phyloP scores from a whole-genome alignment of 2,888 invertebrate species.

The Neoascia interrupta region DNA sequence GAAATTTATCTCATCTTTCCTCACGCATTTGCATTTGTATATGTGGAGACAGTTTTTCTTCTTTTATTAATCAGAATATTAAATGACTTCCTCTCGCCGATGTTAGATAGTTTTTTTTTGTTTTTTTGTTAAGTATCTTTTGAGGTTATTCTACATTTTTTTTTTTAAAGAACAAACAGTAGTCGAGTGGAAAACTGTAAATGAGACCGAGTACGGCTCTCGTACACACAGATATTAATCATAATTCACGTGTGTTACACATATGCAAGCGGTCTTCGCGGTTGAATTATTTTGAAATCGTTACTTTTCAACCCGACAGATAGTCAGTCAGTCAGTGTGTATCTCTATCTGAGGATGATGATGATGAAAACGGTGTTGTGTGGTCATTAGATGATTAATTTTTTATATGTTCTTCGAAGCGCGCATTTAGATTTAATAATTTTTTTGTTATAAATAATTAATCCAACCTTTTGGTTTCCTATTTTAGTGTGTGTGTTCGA shows the following conservation, averaged over 20 bases:
- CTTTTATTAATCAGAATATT: slow-evolving; percentile 40
- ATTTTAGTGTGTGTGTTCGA: background rate
- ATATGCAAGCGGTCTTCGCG: slow-evolving; percentile 39
- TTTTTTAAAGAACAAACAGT: slow-evolving; percentile 36
- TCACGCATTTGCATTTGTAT: slow-evolving; percentile 31
- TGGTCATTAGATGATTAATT: slow-evolving; percentile 18
- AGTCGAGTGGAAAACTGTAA: slow-evolving; percentile 19
- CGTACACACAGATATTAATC: slow-evolving; percentile 21
- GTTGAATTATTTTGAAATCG: slow-evolving; percentile 49
- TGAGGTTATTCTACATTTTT: slow-evolving; percentile 25
- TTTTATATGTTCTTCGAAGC: background rate
- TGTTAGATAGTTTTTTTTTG: slow-evolving; percentile 6
- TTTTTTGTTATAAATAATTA: background rate
- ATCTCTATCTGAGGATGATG: no score
- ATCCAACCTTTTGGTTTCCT: slow-evolving; percentile 19
- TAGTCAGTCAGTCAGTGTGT: no score
- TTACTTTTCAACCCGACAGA: no score
- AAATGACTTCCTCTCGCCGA: slow-evolving; percentile 48
- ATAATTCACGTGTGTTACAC: slow-evolving; percentile 57
- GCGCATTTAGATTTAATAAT: background rate
- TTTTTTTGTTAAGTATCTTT: slow-evolving; percentile 51
- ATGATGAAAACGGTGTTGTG: slow-evolving; percentile 33
- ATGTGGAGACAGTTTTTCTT: slow-evolving; percentile 4
- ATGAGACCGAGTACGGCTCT: background rate
- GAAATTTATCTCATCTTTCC: slow-evolving; percentile 47